Evolutionary conservation across 1,140 invertebrate species (phyloP).

Genomic region (Colletes gigas): DNA sequence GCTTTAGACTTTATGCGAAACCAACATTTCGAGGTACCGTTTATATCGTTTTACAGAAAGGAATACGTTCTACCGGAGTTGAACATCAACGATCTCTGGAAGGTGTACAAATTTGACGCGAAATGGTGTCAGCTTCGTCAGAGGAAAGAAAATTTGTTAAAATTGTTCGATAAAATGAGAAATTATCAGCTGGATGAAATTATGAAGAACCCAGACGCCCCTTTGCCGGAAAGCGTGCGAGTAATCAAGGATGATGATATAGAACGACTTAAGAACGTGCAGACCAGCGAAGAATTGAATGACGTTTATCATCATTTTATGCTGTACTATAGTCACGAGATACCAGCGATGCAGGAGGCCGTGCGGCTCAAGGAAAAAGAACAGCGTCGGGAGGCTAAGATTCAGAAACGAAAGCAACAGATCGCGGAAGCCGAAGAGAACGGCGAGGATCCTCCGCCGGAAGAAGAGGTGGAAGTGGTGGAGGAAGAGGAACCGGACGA

Average conservation of each 20-base stretch:
- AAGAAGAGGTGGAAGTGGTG: constrained; percentile 80
- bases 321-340: constrained; percentile 93
- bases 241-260: constrained; percentile 94
- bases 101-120: constrained; percentile 97
- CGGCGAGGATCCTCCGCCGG: constrained; percentile 80
- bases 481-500: constrained; percentile 83
- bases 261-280: constrained; percentile 89
- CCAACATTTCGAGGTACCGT: constrained; percentile 97
- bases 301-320: constrained; percentile 97
- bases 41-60: constrained; percentile 99
- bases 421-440: constrained; percentile 84
- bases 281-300: constrained; percentile 94
- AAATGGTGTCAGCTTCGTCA: constrained; percentile 97
- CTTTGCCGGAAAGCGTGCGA: constrained; percentile 90
- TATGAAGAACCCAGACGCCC: constrained; percentile 91
- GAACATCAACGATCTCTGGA: constrained; percentile 98
- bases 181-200: constrained; percentile 93
- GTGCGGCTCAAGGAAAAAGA: constrained; percentile 83
- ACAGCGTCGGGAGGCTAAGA: constrained; percentile 79
- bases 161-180: constrained; percentile 95
- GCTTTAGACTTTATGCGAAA: constrained; percentile 98
- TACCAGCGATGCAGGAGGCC: constrained; percentile 92
- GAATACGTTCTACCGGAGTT: constrained; percentile 98
- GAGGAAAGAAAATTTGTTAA: constrained; percentile 92
- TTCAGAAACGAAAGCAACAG: constrained; percentile 75